A percentile compares a stretch with the other conserved stretches of the same genome.
Conservation (phyloP, 2,797 vertebrate species). For the Chelmon rostratus region DNA sequence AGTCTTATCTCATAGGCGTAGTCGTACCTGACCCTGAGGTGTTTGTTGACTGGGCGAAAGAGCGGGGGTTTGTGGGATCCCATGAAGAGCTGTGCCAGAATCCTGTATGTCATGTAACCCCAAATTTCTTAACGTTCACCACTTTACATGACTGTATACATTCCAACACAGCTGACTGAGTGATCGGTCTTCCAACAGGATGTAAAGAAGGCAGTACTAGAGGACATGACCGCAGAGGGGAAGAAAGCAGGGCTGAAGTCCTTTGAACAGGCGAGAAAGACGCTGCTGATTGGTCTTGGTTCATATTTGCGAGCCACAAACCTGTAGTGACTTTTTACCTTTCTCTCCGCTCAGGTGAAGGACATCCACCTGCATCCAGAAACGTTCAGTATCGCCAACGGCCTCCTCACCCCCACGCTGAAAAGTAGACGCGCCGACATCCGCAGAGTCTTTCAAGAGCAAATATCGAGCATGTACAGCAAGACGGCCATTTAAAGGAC, state of each 20-base stretch:
- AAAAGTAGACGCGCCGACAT: slow-evolving; percentile 85
- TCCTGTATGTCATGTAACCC: slow-evolving; percentile 75
- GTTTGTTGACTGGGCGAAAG: slow-evolving; percentile 84
- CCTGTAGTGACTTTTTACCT: not conserved
- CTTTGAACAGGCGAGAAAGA: slow-evolving; percentile 85
- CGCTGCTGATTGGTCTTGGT: not conserved
- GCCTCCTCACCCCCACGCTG: slow-evolving; percentile 88
- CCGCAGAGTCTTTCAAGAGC: slow-evolving; percentile 82
- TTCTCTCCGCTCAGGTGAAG: slow-evolving; percentile 79
- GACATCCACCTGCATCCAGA: slow-evolving; percentile 85
- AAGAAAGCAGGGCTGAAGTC: slow-evolving; percentile 87
- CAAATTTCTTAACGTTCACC: not conserved
- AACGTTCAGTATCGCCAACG: slow-evolving; percentile 85
- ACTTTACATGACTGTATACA: not conserved
- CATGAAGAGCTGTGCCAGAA: slow-evolving; percentile 87
- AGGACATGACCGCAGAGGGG: slow-evolving; percentile 83
- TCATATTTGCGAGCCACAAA: not conserved
- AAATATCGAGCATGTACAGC: slow-evolving; percentile 85
- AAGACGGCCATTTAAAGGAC: slow-evolving; percentile 71
- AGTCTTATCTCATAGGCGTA: slow-evolving; percentile 86
- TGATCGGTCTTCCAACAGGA: slow-evolving; percentile 73
- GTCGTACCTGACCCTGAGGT: slow-evolving; percentile 87
- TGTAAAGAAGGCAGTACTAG: slow-evolving; percentile 82
- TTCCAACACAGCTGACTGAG: not conserved
- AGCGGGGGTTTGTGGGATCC: slow-evolving; percentile 82